A percentile compares a stretch with the other conserved stretches of the same genome.
Conservation (phyloP, 2,797 vertebrate genomes). For the Champsocephalus esox region DNA sequence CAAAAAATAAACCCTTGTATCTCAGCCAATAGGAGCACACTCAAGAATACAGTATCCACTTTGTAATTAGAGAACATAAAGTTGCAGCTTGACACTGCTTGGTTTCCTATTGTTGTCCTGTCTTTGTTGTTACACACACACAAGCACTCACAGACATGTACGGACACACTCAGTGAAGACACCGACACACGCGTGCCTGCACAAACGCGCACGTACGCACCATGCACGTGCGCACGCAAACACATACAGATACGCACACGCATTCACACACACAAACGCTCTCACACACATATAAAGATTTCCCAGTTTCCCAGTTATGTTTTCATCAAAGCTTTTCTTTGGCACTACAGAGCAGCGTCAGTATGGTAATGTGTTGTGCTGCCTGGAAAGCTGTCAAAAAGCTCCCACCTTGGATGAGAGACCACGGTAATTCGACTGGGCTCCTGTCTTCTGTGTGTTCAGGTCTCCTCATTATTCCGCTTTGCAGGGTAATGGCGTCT, state of each 20-base stretch:
- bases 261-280: slow-evolving; percentile 66
- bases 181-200: neutral
- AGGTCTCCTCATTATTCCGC: slow-evolving; percentile 87
- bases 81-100: slow-evolving; percentile 85
- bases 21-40: slow-evolving; percentile 72
- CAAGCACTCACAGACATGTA: slow-evolving; percentile 30
- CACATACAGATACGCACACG: slow-evolving; percentile 44
- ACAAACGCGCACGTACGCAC: neutral
- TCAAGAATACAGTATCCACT: slow-evolving; percentile 76
- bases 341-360: slow-evolving; percentile 86
- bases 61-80: slow-evolving; percentile 85
- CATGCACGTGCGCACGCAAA: neutral
- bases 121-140: slow-evolving; percentile 78
- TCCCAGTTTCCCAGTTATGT: slow-evolving; percentile 86
- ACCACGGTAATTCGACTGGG: slow-evolving; percentile 87
- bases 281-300: slow-evolving; percentile 80
- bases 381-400: slow-evolving; percentile 88
- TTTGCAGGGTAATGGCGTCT: slow-evolving; percentile 87
- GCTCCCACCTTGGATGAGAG: slow-evolving; percentile 87
- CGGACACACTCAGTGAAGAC: slow-evolving; percentile 11
- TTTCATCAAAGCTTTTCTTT: slow-evolving; percentile 88
- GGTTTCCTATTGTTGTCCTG: slow-evolving; percentile 81
- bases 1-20: slow-evolving; percentile 73
- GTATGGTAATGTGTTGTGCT: slow-evolving; percentile 88
- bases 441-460: slow-evolving; percentile 86